Evolutionary conservation across 2,113 vertebrate genomes (phyloP).

Genomic region (Paracanthobrama guichenoti): DNA sequence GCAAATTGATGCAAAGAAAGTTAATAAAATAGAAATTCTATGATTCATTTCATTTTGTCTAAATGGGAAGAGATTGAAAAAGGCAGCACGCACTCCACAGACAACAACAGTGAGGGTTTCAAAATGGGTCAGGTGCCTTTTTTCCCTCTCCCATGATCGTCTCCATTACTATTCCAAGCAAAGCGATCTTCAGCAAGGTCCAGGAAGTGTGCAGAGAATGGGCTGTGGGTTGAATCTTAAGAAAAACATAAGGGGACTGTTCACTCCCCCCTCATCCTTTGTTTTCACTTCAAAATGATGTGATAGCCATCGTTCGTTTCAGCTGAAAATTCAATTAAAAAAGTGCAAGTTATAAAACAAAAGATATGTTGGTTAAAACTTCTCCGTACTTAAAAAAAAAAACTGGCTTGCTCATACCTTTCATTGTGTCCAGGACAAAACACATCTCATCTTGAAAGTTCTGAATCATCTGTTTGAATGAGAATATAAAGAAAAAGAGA

Average conservation of each 20-base stretch:
- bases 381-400: not conserved
- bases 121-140: constrained; percentile 45
- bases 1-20: constrained; percentile 14
- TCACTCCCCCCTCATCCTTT: constrained; percentile 6
- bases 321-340: constrained; percentile 74
- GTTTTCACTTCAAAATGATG: constrained; percentile 89
- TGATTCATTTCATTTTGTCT: not conserved
- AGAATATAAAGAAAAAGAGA: not conserved
- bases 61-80: constrained; percentile 35
- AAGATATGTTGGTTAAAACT: not conserved
- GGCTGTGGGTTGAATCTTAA: constrained; percentile 34
- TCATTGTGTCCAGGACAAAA: constrained; percentile 96
- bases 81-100: constrained; percentile 55
- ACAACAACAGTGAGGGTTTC: constrained; percentile 62
- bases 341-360: not conserved
- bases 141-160: constrained; percentile 53
- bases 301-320: constrained; percentile 91
- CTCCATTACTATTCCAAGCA: constrained; percentile 40
- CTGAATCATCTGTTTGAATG: constrained; percentile 87
- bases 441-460: constrained; percentile 97
- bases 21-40: not conserved
- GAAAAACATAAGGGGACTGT: constrained; percentile 11
- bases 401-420: constrained; percentile 76
- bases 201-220: constrained; percentile 37
- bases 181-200: constrained; percentile 50